Evolutionary conservation across 1,140 invertebrate species (phyloP).

Genomic region (Solenopsis invicta): DNA sequence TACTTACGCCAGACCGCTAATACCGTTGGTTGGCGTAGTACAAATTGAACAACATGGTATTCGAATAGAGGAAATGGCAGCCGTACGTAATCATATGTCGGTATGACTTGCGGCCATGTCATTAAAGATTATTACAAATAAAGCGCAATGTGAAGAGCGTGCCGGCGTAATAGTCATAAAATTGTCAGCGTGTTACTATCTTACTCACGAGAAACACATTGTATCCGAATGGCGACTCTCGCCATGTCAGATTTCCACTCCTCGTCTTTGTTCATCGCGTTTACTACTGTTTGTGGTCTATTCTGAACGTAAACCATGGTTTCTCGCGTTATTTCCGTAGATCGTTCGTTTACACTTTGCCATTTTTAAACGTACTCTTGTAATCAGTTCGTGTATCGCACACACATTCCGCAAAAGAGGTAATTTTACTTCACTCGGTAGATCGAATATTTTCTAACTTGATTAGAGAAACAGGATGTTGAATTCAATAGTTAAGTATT

Average conservation of each 20-base stretch:
- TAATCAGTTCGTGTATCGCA: constrained; percentile 32
- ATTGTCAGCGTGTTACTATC: constrained; percentile 26
- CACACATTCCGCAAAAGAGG: background rate
- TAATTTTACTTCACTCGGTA: constrained; percentile 28
- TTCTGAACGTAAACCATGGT: constrained; percentile 23
- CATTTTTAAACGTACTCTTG: constrained; percentile 35
- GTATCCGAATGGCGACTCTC: background rate
- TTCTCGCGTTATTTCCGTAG: constrained; percentile 20
- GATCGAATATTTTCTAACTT: constrained; percentile 62
- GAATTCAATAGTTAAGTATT: background rate
- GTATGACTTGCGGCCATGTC: constrained; percentile 30
- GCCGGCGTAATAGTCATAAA: constrained; percentile 39
- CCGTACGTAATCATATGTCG: constrained; percentile 13
- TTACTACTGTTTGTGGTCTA: constrained; percentile 9
- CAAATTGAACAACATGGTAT: constrained; percentile 36
- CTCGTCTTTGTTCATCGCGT: constrained; percentile 21
- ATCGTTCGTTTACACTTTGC: constrained; percentile 44
- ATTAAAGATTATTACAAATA: constrained; percentile 40
- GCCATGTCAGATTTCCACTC: background rate
- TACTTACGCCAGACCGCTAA: constrained; percentile 48
- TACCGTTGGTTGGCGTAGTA: constrained; percentile 30
- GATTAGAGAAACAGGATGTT: background rate
- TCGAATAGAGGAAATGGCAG: constrained; percentile 30
- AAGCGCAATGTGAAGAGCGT: background rate
- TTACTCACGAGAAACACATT: constrained; percentile 23